Conservation (phyloP, 2,888 invertebrate genomes). For the Syrphus vitripennis region DNA sequence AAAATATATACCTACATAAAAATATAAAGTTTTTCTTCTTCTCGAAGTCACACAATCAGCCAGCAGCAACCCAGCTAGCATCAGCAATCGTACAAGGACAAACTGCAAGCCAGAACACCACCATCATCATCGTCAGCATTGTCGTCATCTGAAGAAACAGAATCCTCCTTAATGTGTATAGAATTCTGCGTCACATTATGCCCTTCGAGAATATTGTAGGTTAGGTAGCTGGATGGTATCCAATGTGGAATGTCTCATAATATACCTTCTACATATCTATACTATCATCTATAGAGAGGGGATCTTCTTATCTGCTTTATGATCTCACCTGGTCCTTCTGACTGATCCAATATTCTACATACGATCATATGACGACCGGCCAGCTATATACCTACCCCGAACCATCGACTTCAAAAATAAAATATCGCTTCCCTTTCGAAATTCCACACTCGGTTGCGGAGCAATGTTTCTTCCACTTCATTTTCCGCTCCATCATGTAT, state of each 20-base stretch:
- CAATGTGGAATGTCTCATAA: constrained; percentile 52
- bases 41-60: constrained; percentile 25
- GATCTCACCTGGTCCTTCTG: constrained; percentile 70
- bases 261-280: not conserved
- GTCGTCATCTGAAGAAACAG: constrained; percentile 14
- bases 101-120: constrained; percentile 36
- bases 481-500: constrained; percentile 49
- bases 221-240: constrained; percentile 34
- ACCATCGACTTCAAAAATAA: constrained; percentile 50
- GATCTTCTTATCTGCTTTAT: constrained; percentile 67
- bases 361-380: constrained; percentile 64
- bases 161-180: constrained; percentile 26
- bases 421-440: constrained; percentile 65
- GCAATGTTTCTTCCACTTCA: constrained; percentile 47
- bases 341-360: constrained; percentile 72
- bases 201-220: constrained; percentile 23
- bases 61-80: not conserved
- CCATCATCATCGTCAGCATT: not conserved
- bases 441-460: constrained; percentile 45
- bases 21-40: not conserved
- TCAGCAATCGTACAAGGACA: constrained; percentile 48
- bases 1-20: not conserved
- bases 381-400: not conserved
- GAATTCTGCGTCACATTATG: constrained; percentile 48
- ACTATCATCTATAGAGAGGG: constrained; percentile 12